Conservation (phyloP, 2,888 invertebrate genomes). For the Coelopa pilipes region DNA sequence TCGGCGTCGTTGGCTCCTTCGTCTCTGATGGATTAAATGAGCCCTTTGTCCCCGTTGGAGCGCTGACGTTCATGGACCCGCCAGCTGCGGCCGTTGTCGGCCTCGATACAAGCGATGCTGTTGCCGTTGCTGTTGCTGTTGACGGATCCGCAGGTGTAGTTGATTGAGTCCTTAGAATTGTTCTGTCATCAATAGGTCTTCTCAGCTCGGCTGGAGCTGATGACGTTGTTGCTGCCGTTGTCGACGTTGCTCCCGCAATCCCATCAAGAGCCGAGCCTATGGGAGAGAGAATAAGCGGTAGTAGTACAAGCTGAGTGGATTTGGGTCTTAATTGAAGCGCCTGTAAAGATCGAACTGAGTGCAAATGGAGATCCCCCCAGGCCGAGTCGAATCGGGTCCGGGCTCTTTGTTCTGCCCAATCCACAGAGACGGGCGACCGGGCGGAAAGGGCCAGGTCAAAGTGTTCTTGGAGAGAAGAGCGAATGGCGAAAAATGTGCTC, state of each 20-base stretch:
- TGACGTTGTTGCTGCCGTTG: constrained; percentile 14
- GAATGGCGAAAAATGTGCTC: too few relatives aligned
- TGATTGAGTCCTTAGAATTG: constrained; percentile 58
- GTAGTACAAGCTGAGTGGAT: background rate
- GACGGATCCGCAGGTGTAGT: constrained; percentile 40
- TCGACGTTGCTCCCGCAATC: constrained; percentile 33
- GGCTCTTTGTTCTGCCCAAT: too few relatives aligned
- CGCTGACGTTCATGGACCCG: constrained; percentile 36
- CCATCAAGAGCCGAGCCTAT: constrained; percentile 39
- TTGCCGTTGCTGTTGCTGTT: constrained; percentile 37
- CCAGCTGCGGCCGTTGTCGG: constrained; percentile 26
- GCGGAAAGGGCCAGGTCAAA: too few relatives aligned
- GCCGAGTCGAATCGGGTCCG: too few relatives aligned
- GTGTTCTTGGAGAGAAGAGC: too few relatives aligned
- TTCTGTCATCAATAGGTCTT: constrained; percentile 55
- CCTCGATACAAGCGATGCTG: constrained; percentile 26
- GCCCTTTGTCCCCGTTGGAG: constrained; percentile 37
- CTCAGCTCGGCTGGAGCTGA: constrained; percentile 49
- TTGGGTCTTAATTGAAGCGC: too few relatives aligned
- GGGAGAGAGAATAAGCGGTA: background rate
- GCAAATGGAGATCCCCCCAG: too few relatives aligned
- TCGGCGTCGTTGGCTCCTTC: constrained; percentile 39
- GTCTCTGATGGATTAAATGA: constrained; percentile 39
- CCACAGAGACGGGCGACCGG: too few relatives aligned
- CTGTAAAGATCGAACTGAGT: too few relatives aligned